Conservation (phyloP, 2,888 invertebrate genomes). For the Philopedon plagiatum region DNA sequence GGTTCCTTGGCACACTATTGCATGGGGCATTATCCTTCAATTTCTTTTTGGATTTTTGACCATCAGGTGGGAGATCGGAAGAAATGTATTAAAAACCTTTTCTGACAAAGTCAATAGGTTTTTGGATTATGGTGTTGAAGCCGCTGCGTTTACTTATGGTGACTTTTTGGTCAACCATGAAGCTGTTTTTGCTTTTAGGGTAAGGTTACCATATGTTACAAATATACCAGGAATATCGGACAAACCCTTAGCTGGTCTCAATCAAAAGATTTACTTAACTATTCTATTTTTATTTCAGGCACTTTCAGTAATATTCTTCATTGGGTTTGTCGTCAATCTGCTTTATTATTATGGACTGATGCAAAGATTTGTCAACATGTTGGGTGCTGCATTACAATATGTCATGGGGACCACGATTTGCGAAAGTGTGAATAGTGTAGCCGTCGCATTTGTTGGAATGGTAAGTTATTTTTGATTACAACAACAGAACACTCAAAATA, state of each 20-base stretch:
- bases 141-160: constrained; percentile 90
- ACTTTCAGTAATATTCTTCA: constrained; percentile 93
- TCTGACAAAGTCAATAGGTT: constrained; percentile 81
- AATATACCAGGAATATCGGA: background rate
- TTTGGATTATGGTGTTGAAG: constrained; percentile 83
- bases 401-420: constrained; percentile 91
- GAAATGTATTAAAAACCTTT: constrained; percentile 77
- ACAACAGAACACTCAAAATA: background rate
- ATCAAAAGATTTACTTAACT: no score
- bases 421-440: constrained; percentile 93
- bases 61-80: constrained; percentile 87
- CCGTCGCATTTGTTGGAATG: constrained; percentile 95
- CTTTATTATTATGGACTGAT: constrained; percentile 91
- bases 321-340: constrained; percentile 91
- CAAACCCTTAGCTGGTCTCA: no score
- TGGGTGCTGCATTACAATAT: constrained; percentile 83
- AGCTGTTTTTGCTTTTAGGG: constrained; percentile 88
- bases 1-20: constrained; percentile 85
- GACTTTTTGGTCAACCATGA: constrained; percentile 73
- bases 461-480: constrained; percentile 69
- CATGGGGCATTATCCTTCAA: constrained; percentile 86
- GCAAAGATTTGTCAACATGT: constrained; percentile 85
- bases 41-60: constrained; percentile 88
- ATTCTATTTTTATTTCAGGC: constrained; percentile 70
- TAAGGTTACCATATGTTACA: constrained; percentile 68